Percentiles rank a stretch among this genome's conserved stretches.
Evolutionary conservation across 2,888 invertebrate genomes (phyloP).

Genomic region (Acronicta psi): DNA sequence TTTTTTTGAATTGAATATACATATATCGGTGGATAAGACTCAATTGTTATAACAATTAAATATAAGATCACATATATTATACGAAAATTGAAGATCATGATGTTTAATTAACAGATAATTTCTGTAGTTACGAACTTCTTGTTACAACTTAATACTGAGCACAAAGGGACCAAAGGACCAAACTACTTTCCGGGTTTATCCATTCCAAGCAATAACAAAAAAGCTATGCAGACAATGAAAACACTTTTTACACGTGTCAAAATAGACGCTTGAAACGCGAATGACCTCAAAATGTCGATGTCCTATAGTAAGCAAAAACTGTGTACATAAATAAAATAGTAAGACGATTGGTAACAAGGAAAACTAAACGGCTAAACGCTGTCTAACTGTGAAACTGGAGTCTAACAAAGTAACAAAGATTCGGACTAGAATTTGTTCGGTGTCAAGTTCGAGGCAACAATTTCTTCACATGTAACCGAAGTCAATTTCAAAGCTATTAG

Average conservation of each 20-base stretch:
- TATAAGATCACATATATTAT: constrained; percentile 4
- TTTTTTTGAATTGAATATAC: neutral
- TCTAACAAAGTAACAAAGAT: constrained; percentile 35
- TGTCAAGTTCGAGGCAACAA: constrained; percentile 18
- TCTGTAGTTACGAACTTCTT: neutral
- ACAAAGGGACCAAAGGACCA: constrained; percentile 14
- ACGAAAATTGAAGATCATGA: constrained; percentile 15
- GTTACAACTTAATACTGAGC: neutral
- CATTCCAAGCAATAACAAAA: constrained; percentile 3
- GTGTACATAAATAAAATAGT: constrained; percentile 56
- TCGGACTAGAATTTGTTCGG: constrained; percentile 18
- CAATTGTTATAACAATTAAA: no score
- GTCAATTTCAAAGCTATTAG: constrained; percentile 36
- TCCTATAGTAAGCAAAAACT: constrained; percentile 57
- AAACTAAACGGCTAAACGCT: constrained; percentile 32
- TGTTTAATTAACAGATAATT: constrained; percentile 25
- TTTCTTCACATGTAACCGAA: constrained; percentile 12
- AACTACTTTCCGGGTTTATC: constrained; percentile 11
- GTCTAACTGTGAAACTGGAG: constrained; percentile 45
- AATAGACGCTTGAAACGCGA: constrained; percentile 33
- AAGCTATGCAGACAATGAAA: constrained; percentile 22
- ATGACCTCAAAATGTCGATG: constrained; percentile 60
- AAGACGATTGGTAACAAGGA: constrained; percentile 44
- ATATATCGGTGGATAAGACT: no score
- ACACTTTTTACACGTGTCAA: constrained; percentile 48